Base-by-base conservation (phyloP, 2,888 invertebrate species). In the Heliconius erato region DNA sequence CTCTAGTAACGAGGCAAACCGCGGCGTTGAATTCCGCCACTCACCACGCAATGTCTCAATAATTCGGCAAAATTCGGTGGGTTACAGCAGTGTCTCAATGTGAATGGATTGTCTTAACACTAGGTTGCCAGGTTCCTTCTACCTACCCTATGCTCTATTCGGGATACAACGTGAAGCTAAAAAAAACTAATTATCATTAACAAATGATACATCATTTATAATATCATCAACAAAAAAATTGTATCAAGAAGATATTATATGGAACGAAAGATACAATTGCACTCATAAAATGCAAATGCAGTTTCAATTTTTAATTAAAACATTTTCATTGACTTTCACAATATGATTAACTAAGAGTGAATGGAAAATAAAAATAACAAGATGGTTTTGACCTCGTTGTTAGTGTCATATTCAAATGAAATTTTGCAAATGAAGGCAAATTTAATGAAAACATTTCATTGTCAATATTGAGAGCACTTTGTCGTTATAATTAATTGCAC, bases 381-480 rank as follows among this genome's bases (percentile, higher is more conserved):
- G 72, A 49, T 26, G 26, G 1, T 26, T 72, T 16, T 72, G 72
- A 72, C 72, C 49, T 49, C 44, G 9, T 26, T 72, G 44, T 72
- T 26, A 72, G 26, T 72, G 72, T 49, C 72, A 72, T 26, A 72
- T 72, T 72, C 44, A 44, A 69, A 72, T 72, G 26, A 44, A n/a
- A 72, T 72, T 72, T 72, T 12, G 12, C 71, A 44, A 49, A 72
- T 72, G 71, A 71, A 71, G 40, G 71, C 44, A 40, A 71, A 71
- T 44, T 67, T 67, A 40, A 71, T 71, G 72, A 72, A 72, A 72
- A 72, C 26, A 72, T 72, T 44, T 72, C 44, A 72, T 7, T 49
- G 72, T 72, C 44, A 49, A 49, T 72, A 49, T 44, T 72, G 26
- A 72, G 72, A 72, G 49, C 9, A n/a, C 44, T 11, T 9, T 49